Base-by-base conservation (phyloP, 1,140 invertebrate species). In the Drosophila tropicalis region DNA sequence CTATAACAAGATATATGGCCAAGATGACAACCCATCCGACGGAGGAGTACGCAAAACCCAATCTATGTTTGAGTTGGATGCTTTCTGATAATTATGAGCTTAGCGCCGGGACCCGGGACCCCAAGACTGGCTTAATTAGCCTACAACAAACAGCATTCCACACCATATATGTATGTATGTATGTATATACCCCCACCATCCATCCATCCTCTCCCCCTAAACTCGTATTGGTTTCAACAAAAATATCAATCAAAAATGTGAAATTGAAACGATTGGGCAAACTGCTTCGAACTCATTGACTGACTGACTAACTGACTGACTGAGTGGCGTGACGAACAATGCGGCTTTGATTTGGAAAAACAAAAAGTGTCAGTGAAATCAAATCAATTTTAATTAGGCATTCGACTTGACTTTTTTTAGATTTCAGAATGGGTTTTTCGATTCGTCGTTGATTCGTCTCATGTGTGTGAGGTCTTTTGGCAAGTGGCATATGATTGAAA, bases 381-480 rank as follows among this genome's bases (percentile, higher is more conserved):
- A 89, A 89, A 89, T 89, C 84, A 89, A 89, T 89, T 89, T 89
- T 89, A 89, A 89, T 89, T 89, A 89, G 84, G 84, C 79, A 77
- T 76, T 81, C 78, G 77, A 55, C 60, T 72, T 68, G 67, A 76
- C 62, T 29, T 74, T 51, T 51, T 51, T 58, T 39, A 57, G 9
- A 15, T 29, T 17, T 57, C 32, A 58, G 56, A 39, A 19, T 58
- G 34, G 56, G 32, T 65, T 51, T 19, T 51, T 51, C 44, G 44
- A 51, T 51, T 51, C 17, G 44, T 51, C 44, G 44, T 17, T 62
- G 47, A 60, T 17, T 83, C 73, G 40, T 54, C 40, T 81, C 62
- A 41, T 58, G 57, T 74, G 75, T 78, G 75, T 78, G 75, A 62
- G 75, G 75, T 78, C 75, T 61, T 36, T 70, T 65, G 80, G 79